Percentiles rank a stretch among this genome's conserved stretches.
Conservation (phyloP, 2,113 vertebrate genomes). For the Planiliza haematocheilus region DNA sequence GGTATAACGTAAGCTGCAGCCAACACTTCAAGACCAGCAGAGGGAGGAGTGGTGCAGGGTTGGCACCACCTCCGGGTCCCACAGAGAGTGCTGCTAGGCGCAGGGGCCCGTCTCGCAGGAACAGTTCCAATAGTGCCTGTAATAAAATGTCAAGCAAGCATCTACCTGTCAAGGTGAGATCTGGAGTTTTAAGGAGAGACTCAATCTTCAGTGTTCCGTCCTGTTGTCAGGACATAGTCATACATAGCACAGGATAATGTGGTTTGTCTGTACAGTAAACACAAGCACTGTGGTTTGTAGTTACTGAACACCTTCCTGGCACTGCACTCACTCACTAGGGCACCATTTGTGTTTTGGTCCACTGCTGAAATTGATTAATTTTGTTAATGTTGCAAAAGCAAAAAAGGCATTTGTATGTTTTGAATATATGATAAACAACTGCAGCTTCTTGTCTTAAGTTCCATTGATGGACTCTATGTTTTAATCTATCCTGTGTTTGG, state of each 20-base stretch:
- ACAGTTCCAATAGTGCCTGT: constrained; percentile 87
- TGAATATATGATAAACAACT: background rate
- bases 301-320: too few relatives aligned
- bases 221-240: too few relatives aligned
- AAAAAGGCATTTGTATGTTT: too few relatives aligned
- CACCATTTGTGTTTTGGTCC: too few relatives aligned
- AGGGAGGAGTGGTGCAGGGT: constrained; percentile 85
- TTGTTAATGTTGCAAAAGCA: too few relatives aligned
- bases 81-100: constrained; percentile 77
- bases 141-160: constrained; percentile 90
- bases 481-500: background rate
- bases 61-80: constrained; percentile 82
- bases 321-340: too few relatives aligned
- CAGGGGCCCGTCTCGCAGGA: constrained; percentile 90
- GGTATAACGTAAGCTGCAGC: constrained; percentile 98
- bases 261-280: too few relatives aligned
- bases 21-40: constrained; percentile 92
- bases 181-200: background rate
- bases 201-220: background rate
- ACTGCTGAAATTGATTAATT: too few relatives aligned
- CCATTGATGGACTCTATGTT: background rate
- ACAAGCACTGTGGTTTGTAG: too few relatives aligned
- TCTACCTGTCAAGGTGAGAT: constrained; percentile 87
- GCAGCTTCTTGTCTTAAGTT: background rate
- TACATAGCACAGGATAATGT: too few relatives aligned